These are phyloP conservation scores for Otus sunia DNA, from an alignment of 2,113 vertebrate genomes.

Conservation along the genomic window DNA sequence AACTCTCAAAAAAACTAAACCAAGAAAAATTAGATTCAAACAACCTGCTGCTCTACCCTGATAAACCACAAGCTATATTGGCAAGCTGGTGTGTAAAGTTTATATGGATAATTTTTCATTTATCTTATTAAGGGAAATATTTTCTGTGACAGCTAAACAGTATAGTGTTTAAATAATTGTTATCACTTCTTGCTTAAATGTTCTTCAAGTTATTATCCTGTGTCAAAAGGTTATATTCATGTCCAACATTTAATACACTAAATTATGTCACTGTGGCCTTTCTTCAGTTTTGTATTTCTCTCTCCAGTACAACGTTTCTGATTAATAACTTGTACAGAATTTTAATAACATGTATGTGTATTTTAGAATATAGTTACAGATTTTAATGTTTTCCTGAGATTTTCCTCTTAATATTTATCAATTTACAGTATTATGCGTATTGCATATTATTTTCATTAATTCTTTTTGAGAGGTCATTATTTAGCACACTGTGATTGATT, in stretches of 20 bases:
- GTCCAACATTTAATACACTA: not conserved
- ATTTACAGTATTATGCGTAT: not conserved
- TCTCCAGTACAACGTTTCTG: not conserved
- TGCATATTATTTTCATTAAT: not conserved
- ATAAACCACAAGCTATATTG: not conserved
- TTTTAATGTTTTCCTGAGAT: not conserved
- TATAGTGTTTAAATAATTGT: not conserved
- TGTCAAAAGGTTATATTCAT: not conserved
- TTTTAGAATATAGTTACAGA: not conserved
- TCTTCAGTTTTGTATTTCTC: not conserved
- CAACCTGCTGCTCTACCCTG: not conserved
- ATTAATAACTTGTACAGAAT: not conserved
- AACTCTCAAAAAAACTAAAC: too few species aligned
- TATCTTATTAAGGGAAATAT: not conserved
- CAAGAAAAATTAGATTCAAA: not conserved
- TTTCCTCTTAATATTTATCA: not conserved
- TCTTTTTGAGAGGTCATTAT: not conserved
- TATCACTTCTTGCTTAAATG: not conserved
- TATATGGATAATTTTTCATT: not conserved
- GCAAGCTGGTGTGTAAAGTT: fast-evolving
- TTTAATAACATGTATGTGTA: not conserved
- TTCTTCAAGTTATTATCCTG: not conserved
- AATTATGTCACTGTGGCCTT: not conserved
- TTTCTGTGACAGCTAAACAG: not conserved
- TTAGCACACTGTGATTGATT: not conserved